Conservation (phyloP, 1,140 invertebrate genomes). For the Neodiprion fabricii region DNA sequence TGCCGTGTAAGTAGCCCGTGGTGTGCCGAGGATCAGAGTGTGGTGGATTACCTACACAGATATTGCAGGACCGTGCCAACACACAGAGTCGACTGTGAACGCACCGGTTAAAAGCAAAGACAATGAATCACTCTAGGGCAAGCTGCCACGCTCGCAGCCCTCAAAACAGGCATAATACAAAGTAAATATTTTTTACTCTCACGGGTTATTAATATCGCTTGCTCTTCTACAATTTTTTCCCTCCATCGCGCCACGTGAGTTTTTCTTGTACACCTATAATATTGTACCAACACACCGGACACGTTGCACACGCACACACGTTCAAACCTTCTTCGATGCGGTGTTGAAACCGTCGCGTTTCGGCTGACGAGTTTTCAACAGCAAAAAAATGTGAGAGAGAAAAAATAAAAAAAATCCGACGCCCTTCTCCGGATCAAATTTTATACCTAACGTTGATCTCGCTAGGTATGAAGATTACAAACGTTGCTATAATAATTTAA, state of each 20-base stretch:
- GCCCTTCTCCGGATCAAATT: too few species aligned
- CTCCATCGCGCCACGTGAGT: not conserved
- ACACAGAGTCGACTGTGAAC: not conserved
- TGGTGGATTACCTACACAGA: not conserved
- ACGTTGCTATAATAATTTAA: too few species aligned
- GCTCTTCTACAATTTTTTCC: conserved; percentile 34
- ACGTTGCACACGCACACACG: conserved; percentile 13
- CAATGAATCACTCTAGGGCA: conserved; percentile 58
- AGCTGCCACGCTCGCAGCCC: conserved; percentile 57
- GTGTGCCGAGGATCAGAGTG: not conserved
- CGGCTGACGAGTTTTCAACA: too few species aligned
- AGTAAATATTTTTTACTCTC: conserved; percentile 61
- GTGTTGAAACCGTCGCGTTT: too few species aligned
- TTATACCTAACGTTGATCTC: too few species aligned
- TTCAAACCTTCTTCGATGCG: conserved; percentile 28
- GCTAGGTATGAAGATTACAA: too few species aligned
- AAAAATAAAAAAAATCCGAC: too few species aligned
- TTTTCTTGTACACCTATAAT: conserved; percentile 17
- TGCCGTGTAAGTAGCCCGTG: not conserved
- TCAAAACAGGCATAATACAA: conserved; percentile 59
- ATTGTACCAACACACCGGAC: conserved; percentile 5
- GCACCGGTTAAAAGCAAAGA: conserved; percentile 2
- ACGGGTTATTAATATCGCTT: conserved; percentile 58
- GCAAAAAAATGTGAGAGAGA: too few species aligned
- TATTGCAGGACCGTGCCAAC: not conserved